Percentiles rank a stretch among this genome's conserved stretches.
Conservation (phyloP, 2,113 vertebrate genomes). For the Panurus biarmicus region DNA sequence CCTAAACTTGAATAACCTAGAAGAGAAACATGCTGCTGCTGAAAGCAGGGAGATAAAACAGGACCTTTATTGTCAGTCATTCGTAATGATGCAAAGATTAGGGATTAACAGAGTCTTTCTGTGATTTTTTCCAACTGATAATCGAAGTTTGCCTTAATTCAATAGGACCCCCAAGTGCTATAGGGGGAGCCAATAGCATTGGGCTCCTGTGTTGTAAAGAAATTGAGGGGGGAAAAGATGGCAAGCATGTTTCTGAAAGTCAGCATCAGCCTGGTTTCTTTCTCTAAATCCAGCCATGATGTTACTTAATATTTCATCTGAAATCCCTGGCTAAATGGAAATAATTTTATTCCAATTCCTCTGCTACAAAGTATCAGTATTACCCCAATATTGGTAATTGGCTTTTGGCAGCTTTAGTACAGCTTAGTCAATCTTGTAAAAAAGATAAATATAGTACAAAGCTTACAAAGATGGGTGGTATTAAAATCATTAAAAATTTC, state of each 20-base stretch:
- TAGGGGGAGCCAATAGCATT: neutral
- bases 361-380: neutral
- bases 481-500: neutral
- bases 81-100: neutral
- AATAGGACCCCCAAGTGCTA: neutral
- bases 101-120: neutral
- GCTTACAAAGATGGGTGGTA: neutral
- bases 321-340: neutral
- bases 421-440: neutral
- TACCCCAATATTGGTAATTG: neutral
- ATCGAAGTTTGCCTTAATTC: neutral
- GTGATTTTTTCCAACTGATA: neutral
- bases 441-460: neutral
- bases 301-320: neutral
- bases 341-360: neutral
- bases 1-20: neutral
- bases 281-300: neutral
- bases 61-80: neutral
- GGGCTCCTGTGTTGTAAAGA: neutral
- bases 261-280: neutral
- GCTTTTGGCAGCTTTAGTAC: neutral
- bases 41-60: neutral
- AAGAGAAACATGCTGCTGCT: neutral
- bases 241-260: neutral
- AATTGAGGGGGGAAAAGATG: neutral